Evolutionary conservation across 1,140 invertebrate species (phyloP).

Genomic region (Maconellicoccus hirsutus): DNA sequence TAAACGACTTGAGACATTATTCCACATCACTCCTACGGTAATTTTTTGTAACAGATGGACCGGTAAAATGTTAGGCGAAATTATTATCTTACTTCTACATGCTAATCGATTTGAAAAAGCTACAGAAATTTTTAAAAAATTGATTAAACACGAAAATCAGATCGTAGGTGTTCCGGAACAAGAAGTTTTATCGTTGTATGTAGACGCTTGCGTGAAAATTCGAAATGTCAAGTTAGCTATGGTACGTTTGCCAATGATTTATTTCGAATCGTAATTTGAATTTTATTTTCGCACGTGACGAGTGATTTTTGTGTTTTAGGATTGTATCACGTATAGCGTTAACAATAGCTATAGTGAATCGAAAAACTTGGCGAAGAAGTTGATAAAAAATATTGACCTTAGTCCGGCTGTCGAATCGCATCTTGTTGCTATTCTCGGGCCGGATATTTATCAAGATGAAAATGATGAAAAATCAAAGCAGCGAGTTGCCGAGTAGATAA

Average conservation of each 20-base stretch:
- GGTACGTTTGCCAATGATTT: background rate
- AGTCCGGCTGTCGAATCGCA: background rate
- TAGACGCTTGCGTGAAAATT: background rate
- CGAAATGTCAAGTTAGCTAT: background rate
- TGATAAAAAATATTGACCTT: background rate
- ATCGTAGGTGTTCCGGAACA: conserved; percentile 41
- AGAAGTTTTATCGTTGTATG: background rate
- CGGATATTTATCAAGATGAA: background rate
- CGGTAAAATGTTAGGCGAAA: conserved; percentile 44
- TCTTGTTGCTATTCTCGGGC: background rate
- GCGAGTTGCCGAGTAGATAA: no score
- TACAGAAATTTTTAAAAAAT: conserved; percentile 38
- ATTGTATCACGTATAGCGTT: background rate
- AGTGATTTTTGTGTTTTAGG: background rate
- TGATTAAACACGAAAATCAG: conserved; percentile 39
- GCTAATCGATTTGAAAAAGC: conserved; percentile 41
- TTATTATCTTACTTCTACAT: conserved; percentile 39
- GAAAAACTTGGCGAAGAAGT: background rate
- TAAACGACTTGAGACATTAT: background rate
- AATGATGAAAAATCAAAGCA: background rate
- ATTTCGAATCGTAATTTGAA: no score
- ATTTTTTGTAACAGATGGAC: conserved; percentile 39
- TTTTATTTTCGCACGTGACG: no score
- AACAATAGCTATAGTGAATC: background rate
- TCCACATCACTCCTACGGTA: no score